Evolutionary conservation across 2,797 vertebrate species (phyloP).

Genomic region (Alectoris magna): DNA sequence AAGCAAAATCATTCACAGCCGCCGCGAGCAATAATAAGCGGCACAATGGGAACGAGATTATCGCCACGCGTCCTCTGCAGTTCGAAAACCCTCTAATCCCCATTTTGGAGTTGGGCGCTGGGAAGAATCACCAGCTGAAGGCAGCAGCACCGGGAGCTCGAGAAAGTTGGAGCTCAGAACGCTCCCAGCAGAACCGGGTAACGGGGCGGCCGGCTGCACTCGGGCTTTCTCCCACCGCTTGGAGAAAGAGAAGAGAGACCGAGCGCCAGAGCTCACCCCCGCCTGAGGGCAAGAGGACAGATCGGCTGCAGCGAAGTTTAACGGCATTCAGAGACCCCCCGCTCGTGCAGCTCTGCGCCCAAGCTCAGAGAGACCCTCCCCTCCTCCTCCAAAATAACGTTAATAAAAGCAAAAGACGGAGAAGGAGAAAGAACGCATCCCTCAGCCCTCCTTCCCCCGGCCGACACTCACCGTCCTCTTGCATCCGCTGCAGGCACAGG

Average conservation of each 20-base stretch:
- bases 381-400: neutral
- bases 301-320: slow-evolving; percentile 51
- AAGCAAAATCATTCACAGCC: slow-evolving; percentile 22
- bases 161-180: slow-evolving; percentile 38
- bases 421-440: neutral
- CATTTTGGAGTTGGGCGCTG: neutral
- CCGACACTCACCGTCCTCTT: slow-evolving; percentile 89
- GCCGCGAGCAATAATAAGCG: neutral
- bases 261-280: neutral
- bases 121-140: neutral
- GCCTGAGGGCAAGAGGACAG: fast-evolving
- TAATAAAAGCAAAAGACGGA: neutral
- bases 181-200: no score
- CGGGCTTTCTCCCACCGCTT: neutral
- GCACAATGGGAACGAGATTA: neutral
- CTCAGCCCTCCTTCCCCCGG: neutral
- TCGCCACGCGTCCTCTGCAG: neutral
- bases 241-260: neutral
- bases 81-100: neutral
- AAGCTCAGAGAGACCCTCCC: neutral
- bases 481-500: slow-evolving; percentile 93
- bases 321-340: neutral
- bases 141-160: neutral
- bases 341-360: neutral
- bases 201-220: neutral